phyloP scores from a whole-genome alignment of 2,113 vertebrate species.

The Procavia capensis region DNA sequence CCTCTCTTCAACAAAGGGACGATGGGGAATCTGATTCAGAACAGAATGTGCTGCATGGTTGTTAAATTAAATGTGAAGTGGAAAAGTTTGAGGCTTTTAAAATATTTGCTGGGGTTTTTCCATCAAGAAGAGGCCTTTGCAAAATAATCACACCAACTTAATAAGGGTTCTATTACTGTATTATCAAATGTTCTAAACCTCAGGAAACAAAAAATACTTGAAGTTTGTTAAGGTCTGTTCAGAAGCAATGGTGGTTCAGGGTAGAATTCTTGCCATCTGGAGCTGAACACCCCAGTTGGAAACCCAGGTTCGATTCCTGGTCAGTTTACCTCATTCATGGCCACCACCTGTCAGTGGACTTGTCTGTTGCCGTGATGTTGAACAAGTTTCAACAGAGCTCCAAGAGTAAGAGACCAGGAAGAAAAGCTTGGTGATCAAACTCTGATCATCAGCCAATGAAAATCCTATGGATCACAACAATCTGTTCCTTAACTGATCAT shows the following conservation, averaged over 20 bases:
- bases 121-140: not conserved
- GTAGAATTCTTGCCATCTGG: not conserved
- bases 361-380: not conserved
- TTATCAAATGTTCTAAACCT: not conserved
- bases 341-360: too few species aligned
- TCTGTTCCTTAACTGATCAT: not conserved
- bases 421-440: not conserved
- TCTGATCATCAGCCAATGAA: not conserved
- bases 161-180: not conserved
- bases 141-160: not conserved
- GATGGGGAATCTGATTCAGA: conserved; percentile 50
- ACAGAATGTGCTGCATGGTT: not conserved
- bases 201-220: not conserved
- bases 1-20: conserved; percentile 69
- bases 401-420: not conserved
- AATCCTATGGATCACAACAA: not conserved
- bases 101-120: not conserved
- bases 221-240: not conserved
- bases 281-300: not conserved
- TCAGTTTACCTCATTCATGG: not conserved
- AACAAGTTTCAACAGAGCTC: not conserved
- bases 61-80: conserved; percentile 62
- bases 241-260: not conserved
- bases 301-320: not conserved
- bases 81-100: conserved; percentile 30